A percentile compares a stretch with the other conserved stretches of the same genome.
Evolutionary conservation across 2,113 vertebrate genomes (phyloP).

Genomic region (Chaenogobius annularis): DNA sequence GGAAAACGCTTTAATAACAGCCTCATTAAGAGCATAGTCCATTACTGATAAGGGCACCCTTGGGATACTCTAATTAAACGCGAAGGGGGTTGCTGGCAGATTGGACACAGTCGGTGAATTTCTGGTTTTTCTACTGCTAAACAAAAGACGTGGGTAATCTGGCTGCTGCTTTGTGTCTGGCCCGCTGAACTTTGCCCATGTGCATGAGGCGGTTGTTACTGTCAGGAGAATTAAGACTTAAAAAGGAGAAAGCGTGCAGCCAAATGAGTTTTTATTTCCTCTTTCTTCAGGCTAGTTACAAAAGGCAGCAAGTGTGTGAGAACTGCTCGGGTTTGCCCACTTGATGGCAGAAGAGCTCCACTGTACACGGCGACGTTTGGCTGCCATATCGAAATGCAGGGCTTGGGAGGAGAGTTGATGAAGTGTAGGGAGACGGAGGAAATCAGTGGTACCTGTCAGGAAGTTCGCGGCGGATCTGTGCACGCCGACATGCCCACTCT

Average conservation of each 20-base stretch:
- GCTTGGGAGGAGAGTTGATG: background rate
- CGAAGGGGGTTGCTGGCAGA: conserved; percentile 48
- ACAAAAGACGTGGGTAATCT: conserved; percentile 48
- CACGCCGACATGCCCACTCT: conserved; percentile 27
- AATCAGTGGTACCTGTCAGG: conserved; percentile 36
- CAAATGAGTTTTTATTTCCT: conserved; percentile 24
- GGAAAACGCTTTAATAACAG: conserved; percentile 72
- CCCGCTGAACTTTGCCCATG: conserved; percentile 16
- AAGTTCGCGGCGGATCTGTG: conserved; percentile 20
- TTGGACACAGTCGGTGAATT: conserved; percentile 55
- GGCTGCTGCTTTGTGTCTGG: conserved; percentile 35
- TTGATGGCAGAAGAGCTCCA: conserved; percentile 76
- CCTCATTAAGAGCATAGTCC: conserved; percentile 69
- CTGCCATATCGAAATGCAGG: conserved; percentile 4
- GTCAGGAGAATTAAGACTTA: conserved; percentile 19
- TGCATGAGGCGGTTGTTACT: conserved; percentile 23
- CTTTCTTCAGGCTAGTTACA: background rate
- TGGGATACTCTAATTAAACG: conserved; percentile 72
- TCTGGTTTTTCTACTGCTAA: conserved; percentile 46
- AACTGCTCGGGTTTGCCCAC: conserved; percentile 49
- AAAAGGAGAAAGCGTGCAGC: conserved; percentile 24
- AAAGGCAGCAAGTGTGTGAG: conserved; percentile 2
- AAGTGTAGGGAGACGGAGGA: conserved; percentile 16
- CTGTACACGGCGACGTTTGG: background rate
- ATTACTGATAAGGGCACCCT: conserved; percentile 67